Percentiles rank a stretch among this genome's conserved stretches.
These are phyloP conservation scores for Hypsibius dujardini DNA, from an alignment of 1,140 invertebrate species.

Conservation along the genomic window DNA sequence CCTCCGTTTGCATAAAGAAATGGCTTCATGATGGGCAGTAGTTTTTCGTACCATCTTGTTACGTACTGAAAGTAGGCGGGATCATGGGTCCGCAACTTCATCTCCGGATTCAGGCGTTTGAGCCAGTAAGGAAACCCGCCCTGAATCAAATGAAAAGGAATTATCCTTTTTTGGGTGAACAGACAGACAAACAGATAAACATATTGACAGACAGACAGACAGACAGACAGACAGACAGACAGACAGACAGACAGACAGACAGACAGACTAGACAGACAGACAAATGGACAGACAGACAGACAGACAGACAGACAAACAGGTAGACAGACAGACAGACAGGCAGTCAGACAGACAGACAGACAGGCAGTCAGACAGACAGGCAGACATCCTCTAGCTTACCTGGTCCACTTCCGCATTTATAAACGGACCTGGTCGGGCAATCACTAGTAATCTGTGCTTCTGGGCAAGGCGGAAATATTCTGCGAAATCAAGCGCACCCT, in stretches of 20 bases:
- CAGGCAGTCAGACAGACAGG: too few relatives aligned
- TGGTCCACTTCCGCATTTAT: slow-evolving; percentile 39
- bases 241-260: too few relatives aligned
- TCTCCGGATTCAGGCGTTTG: slow-evolving; percentile 21
- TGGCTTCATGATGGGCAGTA: slow-evolving; percentile 32
- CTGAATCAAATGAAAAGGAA: slow-evolving; percentile 22
- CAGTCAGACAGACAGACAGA: too few relatives aligned
- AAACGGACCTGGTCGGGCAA: slow-evolving; percentile 37
- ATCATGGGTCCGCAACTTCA: slow-evolving; percentile 24
- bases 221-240: too few relatives aligned
- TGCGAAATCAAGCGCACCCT: slow-evolving; percentile 28
- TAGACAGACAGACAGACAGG: too few relatives aligned
- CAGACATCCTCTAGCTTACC: slow-evolving; percentile 27
- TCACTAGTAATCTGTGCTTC: slow-evolving; percentile 33
- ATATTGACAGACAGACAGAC: too few relatives aligned
- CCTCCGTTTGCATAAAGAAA: slow-evolving; percentile 33
- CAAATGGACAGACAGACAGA: too few relatives aligned
- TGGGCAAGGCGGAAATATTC: slow-evolving; percentile 34
- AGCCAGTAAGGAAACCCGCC: slow-evolving; percentile 35
- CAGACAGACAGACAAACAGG: too few relatives aligned
- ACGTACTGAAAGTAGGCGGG: slow-evolving; percentile 29
- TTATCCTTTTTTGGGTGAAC: too few relatives aligned
- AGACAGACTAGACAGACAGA: too few relatives aligned
- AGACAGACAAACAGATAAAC: too few relatives aligned
- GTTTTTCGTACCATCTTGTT: slow-evolving; percentile 29